Evolutionary conservation across 2,797 vertebrate genomes (phyloP), one percentile per base, ranked within the genome.

Genomic region (Florisuga fusca): DNA sequence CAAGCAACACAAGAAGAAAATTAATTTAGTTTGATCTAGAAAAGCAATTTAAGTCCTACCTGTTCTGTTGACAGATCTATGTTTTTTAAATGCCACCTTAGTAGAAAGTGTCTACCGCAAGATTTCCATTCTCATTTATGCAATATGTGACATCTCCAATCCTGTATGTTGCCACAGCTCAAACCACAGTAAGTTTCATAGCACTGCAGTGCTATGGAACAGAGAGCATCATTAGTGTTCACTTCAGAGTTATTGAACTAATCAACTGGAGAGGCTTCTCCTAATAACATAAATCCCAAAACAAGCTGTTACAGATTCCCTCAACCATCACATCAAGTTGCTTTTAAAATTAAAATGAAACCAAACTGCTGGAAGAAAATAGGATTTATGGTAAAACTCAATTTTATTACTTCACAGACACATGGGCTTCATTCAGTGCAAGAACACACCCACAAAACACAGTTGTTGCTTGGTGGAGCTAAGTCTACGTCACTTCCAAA

Each of bases 321-420:
- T 87, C 90, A 81, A 71, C 89, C 77, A 82, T 64, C 84, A 79
- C 89, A 84, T 36, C 4, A 2, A 2, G 59, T 50, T 54, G 53
- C 72, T 90, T 79, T 94, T 90, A 74, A 94, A 91, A 95, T 87
- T 64, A 82, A 87, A 91, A 86, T 27, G 61, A 96, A 96, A 89
- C 61, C 67, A 89, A 96, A 93, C 61, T 0, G 3, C 91, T 64
- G 71, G 77, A 88, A 82, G 71, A 94, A 94, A 91, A 74, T 3
- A 48, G 46, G 43, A 25, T 89, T 95, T 94, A 91, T 26, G 41
- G 89, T 41, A 78, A 93, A 86, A 90, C 62, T 88, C 51, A 10
- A 16, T 88, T 95, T 89, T 91, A 90, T 89, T 89, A 71, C 84
- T 90, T 84, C 75, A 77, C 29, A 54, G 88, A 71, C 93, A 87